phyloP scores from a whole-genome alignment of 2,113 vertebrate genomes.

The Nothobranchius furzeri region DNA sequence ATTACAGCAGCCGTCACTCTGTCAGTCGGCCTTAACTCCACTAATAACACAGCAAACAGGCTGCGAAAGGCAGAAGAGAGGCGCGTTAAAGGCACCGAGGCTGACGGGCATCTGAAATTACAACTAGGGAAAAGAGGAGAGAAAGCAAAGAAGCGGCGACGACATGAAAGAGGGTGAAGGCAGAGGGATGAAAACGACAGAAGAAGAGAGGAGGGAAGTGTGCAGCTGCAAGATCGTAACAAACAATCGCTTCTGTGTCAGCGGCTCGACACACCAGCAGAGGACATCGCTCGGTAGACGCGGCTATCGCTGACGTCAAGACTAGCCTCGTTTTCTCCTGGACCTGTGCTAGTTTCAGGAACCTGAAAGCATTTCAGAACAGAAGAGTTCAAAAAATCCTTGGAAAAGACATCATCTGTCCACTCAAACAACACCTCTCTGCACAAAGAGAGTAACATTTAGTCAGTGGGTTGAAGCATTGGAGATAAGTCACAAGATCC shows the following conservation, averaged over 20 bases:
- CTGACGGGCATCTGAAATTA: slow-evolving; percentile 15
- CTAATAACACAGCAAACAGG: slow-evolving; percentile 39
- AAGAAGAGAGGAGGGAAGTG: slow-evolving; percentile 32
- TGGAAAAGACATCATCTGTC: not conserved
- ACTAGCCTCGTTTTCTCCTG: slow-evolving; percentile 4
- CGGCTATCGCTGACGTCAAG: slow-evolving; percentile 35
- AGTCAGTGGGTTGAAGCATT: slow-evolving; percentile 32
- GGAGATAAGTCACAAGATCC: slow-evolving; percentile 49
- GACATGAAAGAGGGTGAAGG: slow-evolving; percentile 30
- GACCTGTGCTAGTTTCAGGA: not conserved
- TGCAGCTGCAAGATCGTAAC: slow-evolving; percentile 67
- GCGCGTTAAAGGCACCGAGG: slow-evolving; percentile 1
- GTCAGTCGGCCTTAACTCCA: slow-evolving; percentile 37
- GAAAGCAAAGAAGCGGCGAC: slow-evolving; percentile 20
- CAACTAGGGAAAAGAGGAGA: slow-evolving; percentile 21
- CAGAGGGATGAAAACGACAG: slow-evolving; percentile 35
- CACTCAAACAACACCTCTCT: slow-evolving; percentile 7
- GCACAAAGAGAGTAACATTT: slow-evolving; percentile 19
- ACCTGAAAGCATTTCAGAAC: slow-evolving; percentile 8
- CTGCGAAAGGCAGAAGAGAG: slow-evolving; percentile 28
- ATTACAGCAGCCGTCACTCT: slow-evolving; percentile 52
- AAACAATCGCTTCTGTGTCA: slow-evolving; percentile 71
- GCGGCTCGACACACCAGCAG: slow-evolving; percentile 47
- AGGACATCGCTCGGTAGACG: slow-evolving; percentile 37
- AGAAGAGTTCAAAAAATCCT: slow-evolving; percentile 23